Percentiles rank a stretch among this genome's conserved stretches.
Evolutionary conservation across 2,888 invertebrate genomes (phyloP).

Genomic region (Arge pagana): DNA sequence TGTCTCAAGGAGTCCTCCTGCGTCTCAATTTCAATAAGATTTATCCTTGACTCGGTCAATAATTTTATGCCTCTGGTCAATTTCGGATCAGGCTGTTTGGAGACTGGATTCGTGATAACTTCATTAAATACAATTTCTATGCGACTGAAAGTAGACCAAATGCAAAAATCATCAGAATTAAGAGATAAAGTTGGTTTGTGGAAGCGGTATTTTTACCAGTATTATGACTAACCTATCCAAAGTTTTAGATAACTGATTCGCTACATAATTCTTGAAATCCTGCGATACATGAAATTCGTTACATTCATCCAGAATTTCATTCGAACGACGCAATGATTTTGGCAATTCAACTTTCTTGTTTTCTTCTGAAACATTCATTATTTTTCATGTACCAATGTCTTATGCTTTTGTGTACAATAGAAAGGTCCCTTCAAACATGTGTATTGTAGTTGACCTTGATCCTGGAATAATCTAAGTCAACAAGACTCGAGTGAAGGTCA

Average conservation of each 20-base stretch:
- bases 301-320: slow-evolving; percentile 33
- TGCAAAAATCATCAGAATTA: slow-evolving; percentile 8
- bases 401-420: background rate
- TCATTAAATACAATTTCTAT: slow-evolving; percentile 43
- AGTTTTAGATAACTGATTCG: slow-evolving; percentile 41
- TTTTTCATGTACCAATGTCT: background rate
- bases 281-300: slow-evolving; percentile 41
- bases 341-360: background rate
- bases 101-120: background rate
- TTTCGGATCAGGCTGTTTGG: slow-evolving; percentile 15
- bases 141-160: slow-evolving; percentile 19
- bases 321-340: slow-evolving; percentile 28
- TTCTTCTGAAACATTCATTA: background rate
- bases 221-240: slow-evolving; percentile 40
- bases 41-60: slow-evolving; percentile 35
- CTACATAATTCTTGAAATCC: slow-evolving; percentile 41
- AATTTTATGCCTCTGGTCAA: slow-evolving; percentile 39
- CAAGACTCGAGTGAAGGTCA: background rate
- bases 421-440: no score
- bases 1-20: background rate
- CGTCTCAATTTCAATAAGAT: background rate
- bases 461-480: no score
- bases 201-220: slow-evolving; percentile 7
- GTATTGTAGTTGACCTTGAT: no score
- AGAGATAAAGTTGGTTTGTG: slow-evolving; percentile 12